Evolutionary conservation across 2,113 vertebrate genomes (phyloP), one percentile per base, ranked within the genome.

Genomic region (Mohoua ochrocephala): DNA sequence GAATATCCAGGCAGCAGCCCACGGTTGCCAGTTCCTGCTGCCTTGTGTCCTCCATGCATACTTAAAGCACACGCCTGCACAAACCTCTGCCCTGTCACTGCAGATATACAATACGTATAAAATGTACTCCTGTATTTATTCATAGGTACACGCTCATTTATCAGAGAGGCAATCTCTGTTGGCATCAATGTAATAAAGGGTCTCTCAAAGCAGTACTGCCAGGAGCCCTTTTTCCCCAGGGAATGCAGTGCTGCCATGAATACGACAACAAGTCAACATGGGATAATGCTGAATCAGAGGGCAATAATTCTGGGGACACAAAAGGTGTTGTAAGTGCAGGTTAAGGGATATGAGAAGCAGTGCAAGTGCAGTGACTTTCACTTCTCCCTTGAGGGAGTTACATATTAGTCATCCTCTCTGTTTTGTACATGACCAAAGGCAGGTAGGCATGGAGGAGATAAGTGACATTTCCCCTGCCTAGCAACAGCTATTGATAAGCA

Each of bases 121-220:
- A 97, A 94, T 87, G 60, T 50, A 95, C 67, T 93, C 84, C 94
- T 82, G 89, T 91, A 93, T 95, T 97, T 97, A 95, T 97, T 96
- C 94, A 93, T 94, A 94, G 87, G 88, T 94, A 92, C 85, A 89
- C 63, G 75, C 73, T 82, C 91, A 84, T 97, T 91, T 94, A 91
- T 95, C 95, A 96, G 80, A 89, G 88, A 96, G 65, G 92, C 88
- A 93, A 81, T 96, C 77, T 93, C 86, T 92, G 83, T 74, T 97
- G 91, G 92, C 78, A 93, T 92, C 88, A 77, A 41, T 83, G 92
- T 94, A 94, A 95, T 81, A 86, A 89, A 80, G 86, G 91, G 78
- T 92, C 91, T 95, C 91, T 95, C 87, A 91, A 53, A 93, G 95
- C 67, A 64, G 41, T 81, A 49, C 69, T 92, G 82, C 91, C 67